Conservation (phyloP, 2,888 invertebrate species). For the Scaptomyza caliginosa region DNA sequence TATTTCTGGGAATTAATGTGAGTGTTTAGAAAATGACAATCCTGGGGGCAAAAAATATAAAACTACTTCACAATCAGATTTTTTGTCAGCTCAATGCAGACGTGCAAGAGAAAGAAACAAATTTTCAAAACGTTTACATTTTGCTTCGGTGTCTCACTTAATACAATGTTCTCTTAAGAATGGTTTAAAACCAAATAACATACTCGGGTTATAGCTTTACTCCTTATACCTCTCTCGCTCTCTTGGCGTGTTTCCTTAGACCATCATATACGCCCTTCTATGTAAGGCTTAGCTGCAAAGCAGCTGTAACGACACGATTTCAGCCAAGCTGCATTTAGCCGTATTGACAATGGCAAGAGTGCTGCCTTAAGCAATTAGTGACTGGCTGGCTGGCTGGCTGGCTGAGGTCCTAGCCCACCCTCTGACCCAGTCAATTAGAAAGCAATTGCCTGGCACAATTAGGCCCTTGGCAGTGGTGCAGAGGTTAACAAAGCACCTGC, state of each 20-base stretch:
- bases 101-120: background rate
- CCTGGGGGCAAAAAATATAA: too few species aligned
- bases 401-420: background rate
- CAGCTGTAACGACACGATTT: background rate
- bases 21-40: conserved; percentile 8
- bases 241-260: too few species aligned
- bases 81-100: background rate
- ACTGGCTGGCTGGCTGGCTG: conserved; percentile 6
- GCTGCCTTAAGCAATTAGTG: conserved; percentile 20
- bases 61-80: conserved; percentile 4
- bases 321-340: conserved; percentile 9
- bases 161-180: too few species aligned
- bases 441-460: conserved; percentile 46
- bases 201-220: background rate
- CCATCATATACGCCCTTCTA: background rate
- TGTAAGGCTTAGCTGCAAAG: background rate
- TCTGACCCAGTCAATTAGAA: conserved; percentile 46
- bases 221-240: background rate
- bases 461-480: conserved; percentile 19
- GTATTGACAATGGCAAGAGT: conserved; percentile 15
- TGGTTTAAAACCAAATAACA: background rate
- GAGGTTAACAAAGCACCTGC: conserved; percentile 51
- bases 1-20: conserved; percentile 16
- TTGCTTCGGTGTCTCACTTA: background rate
- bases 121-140: background rate